Conservation (phyloP, 1,140 invertebrate genomes). For the Aphis gossypii region DNA sequence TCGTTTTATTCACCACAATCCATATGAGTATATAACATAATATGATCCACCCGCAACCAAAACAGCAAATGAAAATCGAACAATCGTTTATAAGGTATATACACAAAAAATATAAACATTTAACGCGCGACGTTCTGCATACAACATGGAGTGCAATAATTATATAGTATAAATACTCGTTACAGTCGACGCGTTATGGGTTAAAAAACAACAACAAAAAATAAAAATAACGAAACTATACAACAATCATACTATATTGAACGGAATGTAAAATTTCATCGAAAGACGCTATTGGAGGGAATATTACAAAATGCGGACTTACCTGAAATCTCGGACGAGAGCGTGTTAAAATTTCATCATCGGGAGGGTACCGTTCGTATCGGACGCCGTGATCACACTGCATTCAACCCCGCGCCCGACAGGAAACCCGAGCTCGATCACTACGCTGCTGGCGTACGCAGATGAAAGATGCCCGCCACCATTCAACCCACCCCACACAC, state of each 20-base stretch:
- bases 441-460: not conserved
- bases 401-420: slow-evolving; percentile 12
- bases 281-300: not conserved
- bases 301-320: not conserved
- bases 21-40: not conserved
- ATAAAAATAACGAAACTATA: not conserved
- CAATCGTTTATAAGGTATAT: not conserved
- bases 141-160: slow-evolving; percentile 7
- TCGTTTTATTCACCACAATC: not conserved
- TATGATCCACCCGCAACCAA: not conserved
- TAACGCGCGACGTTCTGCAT: not conserved
- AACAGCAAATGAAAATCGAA: not conserved
- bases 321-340: not conserved
- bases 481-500: not conserved
- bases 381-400: slow-evolving; percentile 37
- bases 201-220: not conserved
- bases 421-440: slow-evolving; percentile 10
- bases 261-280: not conserved
- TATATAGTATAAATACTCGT: not conserved
- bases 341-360: not conserved
- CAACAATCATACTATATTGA: not conserved
- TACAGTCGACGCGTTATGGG: not conserved
- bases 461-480: not conserved
- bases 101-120: not conserved
- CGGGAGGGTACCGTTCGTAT: slow-evolving; percentile 29